Evolutionary conservation across 2,113 vertebrate genomes (phyloP).

Genomic region (Ceyx margarethae): DNA sequence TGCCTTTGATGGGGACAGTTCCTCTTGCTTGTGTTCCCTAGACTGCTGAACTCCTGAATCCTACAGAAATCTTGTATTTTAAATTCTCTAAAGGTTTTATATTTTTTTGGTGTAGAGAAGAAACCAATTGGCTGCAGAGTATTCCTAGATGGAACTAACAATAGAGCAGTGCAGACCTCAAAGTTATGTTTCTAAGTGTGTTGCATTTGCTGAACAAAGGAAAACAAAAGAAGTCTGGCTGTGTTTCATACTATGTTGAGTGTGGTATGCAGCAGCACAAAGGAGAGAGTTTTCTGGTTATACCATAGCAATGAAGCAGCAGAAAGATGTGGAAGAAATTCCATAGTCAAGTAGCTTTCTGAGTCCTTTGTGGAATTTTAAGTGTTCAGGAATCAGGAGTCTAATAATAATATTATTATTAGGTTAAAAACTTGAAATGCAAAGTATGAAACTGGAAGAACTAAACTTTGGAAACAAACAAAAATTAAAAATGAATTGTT

Average conservation of each 20-base stretch:
- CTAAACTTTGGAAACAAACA: neutral
- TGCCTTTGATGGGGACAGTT: constrained; percentile 58
- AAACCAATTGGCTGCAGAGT: neutral
- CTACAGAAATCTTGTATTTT: neutral
- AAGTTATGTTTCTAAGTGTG: neutral
- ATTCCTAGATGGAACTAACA: neutral
- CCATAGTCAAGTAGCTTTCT: neutral
- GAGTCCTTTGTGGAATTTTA: neutral
- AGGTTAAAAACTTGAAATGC: neutral
- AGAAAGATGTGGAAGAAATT: neutral
- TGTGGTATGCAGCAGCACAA: neutral
- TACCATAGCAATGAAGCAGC: neutral
- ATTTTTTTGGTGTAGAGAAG: neutral
- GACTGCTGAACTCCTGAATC: neutral
- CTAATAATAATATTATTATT: neutral
- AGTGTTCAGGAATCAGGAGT: neutral
- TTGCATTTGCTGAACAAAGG: neutral
- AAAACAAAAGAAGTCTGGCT: neutral
- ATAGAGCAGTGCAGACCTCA: neutral
- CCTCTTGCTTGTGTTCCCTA: neutral
- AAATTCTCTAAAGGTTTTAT: neutral
- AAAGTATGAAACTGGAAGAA: neutral
- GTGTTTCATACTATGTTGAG: neutral
- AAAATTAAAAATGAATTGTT: too few relatives aligned
- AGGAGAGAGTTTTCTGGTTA: neutral